phyloP scores from a whole-genome alignment of 2,888 invertebrate genomes.

The Phortica okadai region DNA sequence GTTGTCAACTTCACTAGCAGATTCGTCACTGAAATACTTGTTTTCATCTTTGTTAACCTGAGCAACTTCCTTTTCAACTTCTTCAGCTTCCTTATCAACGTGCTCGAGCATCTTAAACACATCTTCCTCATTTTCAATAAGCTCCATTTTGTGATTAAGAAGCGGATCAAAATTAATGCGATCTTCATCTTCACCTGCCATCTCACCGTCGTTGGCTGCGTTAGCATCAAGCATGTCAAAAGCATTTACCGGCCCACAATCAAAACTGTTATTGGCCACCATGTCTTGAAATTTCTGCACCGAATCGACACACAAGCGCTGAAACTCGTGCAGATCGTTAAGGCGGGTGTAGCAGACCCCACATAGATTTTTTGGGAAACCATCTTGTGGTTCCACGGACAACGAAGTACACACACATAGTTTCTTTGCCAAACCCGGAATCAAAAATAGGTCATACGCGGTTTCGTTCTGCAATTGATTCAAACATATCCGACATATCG shows the following conservation, averaged over 20 bases:
- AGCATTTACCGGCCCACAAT: slow-evolving; percentile 49
- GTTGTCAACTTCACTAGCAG: slow-evolving; percentile 63
- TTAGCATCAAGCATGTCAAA: slow-evolving; percentile 67
- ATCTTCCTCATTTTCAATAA: slow-evolving; percentile 72
- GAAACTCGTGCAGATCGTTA: slow-evolving; percentile 72
- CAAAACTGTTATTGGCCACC: slow-evolving; percentile 59
- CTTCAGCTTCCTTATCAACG: slow-evolving; percentile 68
- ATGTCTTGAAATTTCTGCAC: slow-evolving; percentile 70
- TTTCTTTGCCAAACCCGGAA: slow-evolving; percentile 71
- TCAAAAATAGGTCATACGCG: slow-evolving; percentile 67
- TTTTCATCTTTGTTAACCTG: slow-evolving; percentile 36
- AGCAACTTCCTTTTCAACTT: slow-evolving; percentile 58
- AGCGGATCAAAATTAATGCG: slow-evolving; percentile 68
- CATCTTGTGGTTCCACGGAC: slow-evolving; percentile 71
- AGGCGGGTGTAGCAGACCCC: slow-evolving; percentile 67
- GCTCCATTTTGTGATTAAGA: slow-evolving; percentile 68
- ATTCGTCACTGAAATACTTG: slow-evolving; percentile 53
- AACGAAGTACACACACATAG: slow-evolving; percentile 71
- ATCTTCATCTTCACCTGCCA: slow-evolving; percentile 66
- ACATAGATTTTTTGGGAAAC: slow-evolving; percentile 72
- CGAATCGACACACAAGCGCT: slow-evolving; percentile 68
- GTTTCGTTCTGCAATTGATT: slow-evolving; percentile 65
- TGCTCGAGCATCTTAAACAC: slow-evolving; percentile 72
- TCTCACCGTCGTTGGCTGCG: slow-evolving; percentile 50
- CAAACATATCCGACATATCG: slow-evolving; percentile 73